phyloP scores from a whole-genome alignment of 2,888 invertebrate species.

The Himalopsyche tibetana region DNA sequence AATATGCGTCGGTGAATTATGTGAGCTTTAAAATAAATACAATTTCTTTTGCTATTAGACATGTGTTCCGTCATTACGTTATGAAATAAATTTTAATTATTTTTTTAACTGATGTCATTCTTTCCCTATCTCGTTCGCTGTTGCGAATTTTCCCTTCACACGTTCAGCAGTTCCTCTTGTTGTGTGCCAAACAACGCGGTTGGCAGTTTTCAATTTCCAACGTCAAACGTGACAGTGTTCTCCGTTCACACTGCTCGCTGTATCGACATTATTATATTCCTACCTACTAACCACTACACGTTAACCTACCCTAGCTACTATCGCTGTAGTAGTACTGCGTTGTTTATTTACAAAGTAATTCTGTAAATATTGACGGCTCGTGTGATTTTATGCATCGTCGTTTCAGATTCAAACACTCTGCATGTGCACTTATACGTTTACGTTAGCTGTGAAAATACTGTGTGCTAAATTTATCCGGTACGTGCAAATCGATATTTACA shows the following conservation, averaged over 20 bases:
- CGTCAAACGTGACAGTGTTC: conserved; percentile 22
- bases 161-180: background rate
- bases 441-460: background rate
- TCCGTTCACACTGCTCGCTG: background rate
- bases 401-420: background rate
- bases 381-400: conserved; percentile 10
- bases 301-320: too few species aligned
- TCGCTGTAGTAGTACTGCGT: background rate
- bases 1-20: too few species aligned
- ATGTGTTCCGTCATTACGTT: too few species aligned
- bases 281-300: too few species aligned
- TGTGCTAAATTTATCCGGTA: background rate
- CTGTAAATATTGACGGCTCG: conserved; percentile 14
- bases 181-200: conserved; percentile 18
- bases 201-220: conserved; percentile 24
- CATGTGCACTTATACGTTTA: conserved; percentile 17
- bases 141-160: background rate
- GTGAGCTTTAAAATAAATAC: too few species aligned
- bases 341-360: conserved; percentile 11
- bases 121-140: too few species aligned
- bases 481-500: too few species aligned
- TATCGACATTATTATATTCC: background rate
- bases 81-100: too few species aligned
- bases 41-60: too few species aligned
- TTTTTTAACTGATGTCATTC: too few species aligned